Evolutionary conservation across 2,797 vertebrate genomes (phyloP), one percentile per base, ranked within the genome.

Genomic region (Notolepis coatsorum): DNA sequence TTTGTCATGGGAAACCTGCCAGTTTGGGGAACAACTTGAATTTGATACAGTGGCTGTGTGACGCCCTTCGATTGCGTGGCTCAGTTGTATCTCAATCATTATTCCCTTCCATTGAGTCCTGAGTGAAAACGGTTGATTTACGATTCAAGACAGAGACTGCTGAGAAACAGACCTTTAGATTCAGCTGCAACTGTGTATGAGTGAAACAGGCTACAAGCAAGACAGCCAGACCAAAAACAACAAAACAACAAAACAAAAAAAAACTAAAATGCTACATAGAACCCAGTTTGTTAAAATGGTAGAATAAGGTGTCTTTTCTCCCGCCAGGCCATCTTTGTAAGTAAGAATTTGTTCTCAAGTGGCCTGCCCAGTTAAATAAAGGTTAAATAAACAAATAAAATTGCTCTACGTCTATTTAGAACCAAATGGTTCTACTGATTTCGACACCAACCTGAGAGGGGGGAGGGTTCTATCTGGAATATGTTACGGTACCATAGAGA

Each of bases 211-310:
- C 84, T 80, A 88, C 73, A 86, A 87, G 83, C 81, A 89, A 76
- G 80, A 79, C 78, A 86, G 87, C 79, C 77, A 84, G 86, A 87
- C 77, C 75, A 86, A 87, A 89, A 83, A 65, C 77, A 88, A 84
- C 3, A n/a, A 37, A 12, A 10, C 10, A 35, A 4, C 2, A 31
- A 5, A n/a, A 37, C 3, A 37, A 37, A 37, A 43, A 43, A n/a
- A n/a, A n/a, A n/a, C n/a, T n/a, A 6, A 8, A 43, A 82, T 64
- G 74, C 88, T 88, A 83, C 82, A 52, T 50, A 75, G 88, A 89
- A 86, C 70, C 86, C 75, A 65, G 25, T 84, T 82, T 84, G 79
- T 88, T 84, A 50, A 63, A 46, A 77, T 82, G 85, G 85, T 86
- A 82, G 82, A 84, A 77, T 46, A 35, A 69, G 51, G 68, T 62